A percentile compares a stretch with the other conserved stretches of the same genome.
These are phyloP conservation scores for Gorsachius goisagi DNA, from an alignment of 2,113 vertebrate species.

Conservation along the genomic window DNA sequence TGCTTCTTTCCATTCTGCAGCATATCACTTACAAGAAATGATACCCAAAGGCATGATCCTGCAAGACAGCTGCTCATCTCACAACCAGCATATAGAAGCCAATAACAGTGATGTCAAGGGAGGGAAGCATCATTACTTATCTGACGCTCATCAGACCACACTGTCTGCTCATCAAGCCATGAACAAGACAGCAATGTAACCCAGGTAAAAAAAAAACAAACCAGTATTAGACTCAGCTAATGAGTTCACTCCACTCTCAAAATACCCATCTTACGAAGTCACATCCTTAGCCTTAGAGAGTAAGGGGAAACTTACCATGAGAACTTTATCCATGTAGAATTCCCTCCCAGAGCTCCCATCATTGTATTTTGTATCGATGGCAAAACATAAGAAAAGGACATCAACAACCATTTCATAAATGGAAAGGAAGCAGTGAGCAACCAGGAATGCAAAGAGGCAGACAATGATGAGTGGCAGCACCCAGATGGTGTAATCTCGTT, in stretches of 20 bases:
- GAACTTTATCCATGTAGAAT: conserved; percentile 99
- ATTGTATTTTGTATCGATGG: conserved; percentile 97
- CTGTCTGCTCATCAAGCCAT: neutral
- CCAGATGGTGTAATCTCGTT: conserved; percentile 93
- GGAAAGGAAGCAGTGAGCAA: conserved; percentile 98
- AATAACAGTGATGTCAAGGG: neutral
- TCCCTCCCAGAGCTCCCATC: conserved; percentile 93
- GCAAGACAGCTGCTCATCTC: neutral
- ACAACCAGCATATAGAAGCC: neutral
- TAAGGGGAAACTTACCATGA: conserved; percentile 85
- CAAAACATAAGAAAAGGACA: conserved; percentile 97
- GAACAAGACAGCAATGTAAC: neutral
- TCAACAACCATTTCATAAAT: conserved; percentile 98
- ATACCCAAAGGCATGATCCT: neutral
- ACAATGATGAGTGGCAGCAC: conserved; percentile 93
- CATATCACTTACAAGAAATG: neutral
- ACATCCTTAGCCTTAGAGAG: neutral
- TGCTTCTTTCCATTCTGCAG: neutral
- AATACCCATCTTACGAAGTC: neutral
- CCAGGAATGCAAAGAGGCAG: conserved; percentile 96
- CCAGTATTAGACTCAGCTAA: neutral
- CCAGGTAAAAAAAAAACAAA: neutral
- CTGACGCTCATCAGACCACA: neutral
- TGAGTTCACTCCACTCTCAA: neutral
- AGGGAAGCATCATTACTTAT: neutral